Conservation (phyloP, 2,888 invertebrate genomes). For the Apamea monoglypha region DNA sequence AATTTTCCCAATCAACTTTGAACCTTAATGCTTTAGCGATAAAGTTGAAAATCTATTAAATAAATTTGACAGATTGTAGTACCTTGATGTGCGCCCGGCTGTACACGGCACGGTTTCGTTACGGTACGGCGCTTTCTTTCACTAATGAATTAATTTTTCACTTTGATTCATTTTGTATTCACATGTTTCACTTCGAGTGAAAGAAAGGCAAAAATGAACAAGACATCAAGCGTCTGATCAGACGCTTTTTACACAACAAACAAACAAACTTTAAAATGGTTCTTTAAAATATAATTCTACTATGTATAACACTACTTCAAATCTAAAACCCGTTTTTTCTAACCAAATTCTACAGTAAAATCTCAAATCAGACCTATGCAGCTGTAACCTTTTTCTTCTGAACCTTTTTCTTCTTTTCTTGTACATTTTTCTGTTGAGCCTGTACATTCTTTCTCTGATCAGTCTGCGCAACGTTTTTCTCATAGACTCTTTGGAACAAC, state of each 20-base stretch:
- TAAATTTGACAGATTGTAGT: too few species aligned
- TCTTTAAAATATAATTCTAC: neutral
- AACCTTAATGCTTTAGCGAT: too few species aligned
- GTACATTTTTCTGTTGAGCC: constrained; percentile 23
- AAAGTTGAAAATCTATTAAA: too few species aligned
- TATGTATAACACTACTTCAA: constrained; percentile 27
- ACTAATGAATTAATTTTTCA: too few species aligned
- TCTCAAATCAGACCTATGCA: constrained; percentile 56
- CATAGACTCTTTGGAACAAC: constrained; percentile 85
- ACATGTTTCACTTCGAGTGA: neutral
- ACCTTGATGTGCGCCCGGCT: too few species aligned
- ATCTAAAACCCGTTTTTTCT: constrained; percentile 54
- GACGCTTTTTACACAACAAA: too few species aligned
- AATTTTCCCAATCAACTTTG: too few species aligned
- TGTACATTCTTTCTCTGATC: constrained; percentile 18
- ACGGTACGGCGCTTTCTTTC: too few species aligned
- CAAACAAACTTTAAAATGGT: neutral
- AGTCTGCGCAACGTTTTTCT: constrained; percentile 72
- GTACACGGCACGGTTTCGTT: too few species aligned
- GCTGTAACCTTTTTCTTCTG: constrained; percentile 77
- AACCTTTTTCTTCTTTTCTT: constrained; percentile 53
- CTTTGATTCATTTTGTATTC: neutral
- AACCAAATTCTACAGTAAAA: constrained; percentile 11
- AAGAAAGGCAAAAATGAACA: neutral
- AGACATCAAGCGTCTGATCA: neutral